A percentile compares a stretch with the other conserved stretches of the same genome.
Conservation (phyloP, 2,797 vertebrate species). For the Scolopax bukidnonensis region DNA sequence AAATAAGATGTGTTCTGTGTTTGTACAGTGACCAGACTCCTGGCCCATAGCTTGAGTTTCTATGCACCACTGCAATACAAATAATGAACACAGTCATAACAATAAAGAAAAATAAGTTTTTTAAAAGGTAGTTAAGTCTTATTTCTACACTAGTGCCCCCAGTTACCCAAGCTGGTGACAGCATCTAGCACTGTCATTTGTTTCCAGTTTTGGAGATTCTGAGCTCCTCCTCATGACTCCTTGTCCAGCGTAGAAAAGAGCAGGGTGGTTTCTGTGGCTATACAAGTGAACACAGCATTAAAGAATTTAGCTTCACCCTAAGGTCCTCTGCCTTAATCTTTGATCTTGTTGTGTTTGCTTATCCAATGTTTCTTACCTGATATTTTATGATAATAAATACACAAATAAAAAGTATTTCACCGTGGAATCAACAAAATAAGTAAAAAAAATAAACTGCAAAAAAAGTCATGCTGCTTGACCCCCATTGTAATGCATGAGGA, state of each 20-base stretch:
- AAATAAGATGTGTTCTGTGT: background rate
- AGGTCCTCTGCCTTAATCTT: conserved; percentile 39
- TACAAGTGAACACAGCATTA: conserved; percentile 26
- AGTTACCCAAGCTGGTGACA: background rate
- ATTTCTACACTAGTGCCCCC: background rate
- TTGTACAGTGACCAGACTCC: background rate
- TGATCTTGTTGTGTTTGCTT: conserved; percentile 60
- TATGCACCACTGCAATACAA: background rate
- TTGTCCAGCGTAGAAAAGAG: background rate
- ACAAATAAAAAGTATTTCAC: conserved; percentile 31
- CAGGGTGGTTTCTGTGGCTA: conserved; percentile 34
- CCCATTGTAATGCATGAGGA: conserved; percentile 35
- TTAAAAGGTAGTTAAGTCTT: background rate
- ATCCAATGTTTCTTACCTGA: conserved; percentile 46
- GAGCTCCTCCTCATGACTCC: background rate
- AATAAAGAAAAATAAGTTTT: background rate
- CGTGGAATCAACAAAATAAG: conserved; percentile 63
- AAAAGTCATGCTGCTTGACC: conserved; percentile 4
- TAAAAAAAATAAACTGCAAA: conserved; percentile 49
- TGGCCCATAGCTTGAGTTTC: background rate
- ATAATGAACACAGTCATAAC: background rate
- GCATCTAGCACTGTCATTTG: background rate
- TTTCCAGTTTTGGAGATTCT: background rate
- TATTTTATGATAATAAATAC: conserved; percentile 62
- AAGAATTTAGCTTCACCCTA: conserved; percentile 52